These are phyloP conservation scores for Saguinus imperator DNA, from an alignment of 2,113 vertebrate species.

Conservation along the genomic window DNA sequence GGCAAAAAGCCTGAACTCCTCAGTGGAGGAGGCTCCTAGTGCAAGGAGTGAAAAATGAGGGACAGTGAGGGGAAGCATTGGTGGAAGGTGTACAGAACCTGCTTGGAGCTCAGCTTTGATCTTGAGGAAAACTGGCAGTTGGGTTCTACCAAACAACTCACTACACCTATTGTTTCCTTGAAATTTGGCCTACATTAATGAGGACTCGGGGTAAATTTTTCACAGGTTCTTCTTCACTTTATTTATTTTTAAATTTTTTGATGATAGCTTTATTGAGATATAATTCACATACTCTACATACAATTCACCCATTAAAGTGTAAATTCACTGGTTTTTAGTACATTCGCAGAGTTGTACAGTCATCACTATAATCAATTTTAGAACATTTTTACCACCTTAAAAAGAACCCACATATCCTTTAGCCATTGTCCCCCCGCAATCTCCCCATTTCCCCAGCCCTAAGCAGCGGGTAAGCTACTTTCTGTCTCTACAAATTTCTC, in stretches of 20 bases:
- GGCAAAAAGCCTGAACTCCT: neutral
- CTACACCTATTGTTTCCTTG: constrained; percentile 16
- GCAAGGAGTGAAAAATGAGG: neutral
- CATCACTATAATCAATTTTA: neutral
- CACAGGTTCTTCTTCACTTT: constrained; percentile 3
- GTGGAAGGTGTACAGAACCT: neutral
- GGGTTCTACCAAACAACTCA: neutral
- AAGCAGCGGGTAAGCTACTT: neutral
- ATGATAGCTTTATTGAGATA: neutral
- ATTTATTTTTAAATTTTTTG: neutral
- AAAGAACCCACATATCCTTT: neutral
- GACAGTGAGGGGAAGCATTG: neutral
- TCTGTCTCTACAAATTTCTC: neutral
- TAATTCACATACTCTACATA: neutral
- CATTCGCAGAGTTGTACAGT: neutral
- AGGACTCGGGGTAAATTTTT: neutral
- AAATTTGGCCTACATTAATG: constrained; percentile 3
- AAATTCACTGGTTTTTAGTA: neutral
- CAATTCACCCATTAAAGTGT: neutral
- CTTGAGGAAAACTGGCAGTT: neutral
- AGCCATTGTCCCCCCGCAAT: neutral
- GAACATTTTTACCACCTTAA: neutral
- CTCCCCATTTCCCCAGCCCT: neutral
- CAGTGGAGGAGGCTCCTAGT: neutral
- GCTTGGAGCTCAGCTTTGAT: constrained; percentile 36